Base-by-base conservation (phyloP, 2,113 vertebrate genomes). In the Siniperca knerii region DNA sequence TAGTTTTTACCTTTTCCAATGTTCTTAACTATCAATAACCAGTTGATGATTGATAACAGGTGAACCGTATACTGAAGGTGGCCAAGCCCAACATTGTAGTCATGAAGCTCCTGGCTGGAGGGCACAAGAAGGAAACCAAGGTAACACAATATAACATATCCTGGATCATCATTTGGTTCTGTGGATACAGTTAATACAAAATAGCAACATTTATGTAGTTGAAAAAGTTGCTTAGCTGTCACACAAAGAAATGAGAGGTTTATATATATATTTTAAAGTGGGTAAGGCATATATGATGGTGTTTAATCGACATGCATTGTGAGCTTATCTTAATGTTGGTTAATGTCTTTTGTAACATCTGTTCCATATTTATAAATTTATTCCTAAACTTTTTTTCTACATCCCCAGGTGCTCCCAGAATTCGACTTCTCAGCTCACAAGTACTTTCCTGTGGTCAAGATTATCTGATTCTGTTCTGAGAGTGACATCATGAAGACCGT, bases 61-160 rank as follows among this genome's bases (percentile, higher is more conserved):
- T 99, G 71, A 99, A 87, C 82, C 96, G 97, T 82, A 99, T 99
- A 87, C 94, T 99, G 20, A 99, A 98, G 92, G 98, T 99, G 90
- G 98, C 98, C 92, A 99, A 99, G 89, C 98, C 98, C 62, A 99
- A 99, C 91, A 98, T 99, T 79, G 98, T 99, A 62, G 98, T 99
- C 74, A 99, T 97, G 97, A 99, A 99, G 91, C 95, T 99, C 16
- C 91, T 99, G 88, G 98, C 98, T 84, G 98, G 98, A 94, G 98
- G 98, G 48, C 98, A 99, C 94, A 99, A 99, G 87, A 99, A 98
- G 80, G 98, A 99, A 57, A 98, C 97, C 1, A 99, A 98, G 97
- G 98, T 98, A 96, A 94, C 21, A 37, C 18, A 64, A 75, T n/a
- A 16, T 2, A 58, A 62, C 64, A 61, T 60, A 12, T 6, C 3